Evolutionary conservation across 2,113 vertebrate genomes (phyloP).

Genomic region (Nothocercus julius): DNA sequence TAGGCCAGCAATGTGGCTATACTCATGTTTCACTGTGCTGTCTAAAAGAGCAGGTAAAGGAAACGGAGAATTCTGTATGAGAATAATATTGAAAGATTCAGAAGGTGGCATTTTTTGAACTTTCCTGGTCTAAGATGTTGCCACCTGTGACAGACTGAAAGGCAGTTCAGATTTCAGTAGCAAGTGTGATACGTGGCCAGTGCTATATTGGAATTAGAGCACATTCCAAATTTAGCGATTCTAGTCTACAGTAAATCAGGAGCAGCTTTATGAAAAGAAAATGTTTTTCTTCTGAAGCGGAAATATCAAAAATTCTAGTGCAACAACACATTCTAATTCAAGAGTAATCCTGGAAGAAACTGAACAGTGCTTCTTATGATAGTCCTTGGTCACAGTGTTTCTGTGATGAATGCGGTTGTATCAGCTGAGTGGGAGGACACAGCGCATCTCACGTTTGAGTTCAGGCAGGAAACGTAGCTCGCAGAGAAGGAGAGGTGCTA

Average conservation of each 20-base stretch:
- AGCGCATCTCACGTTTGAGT: accelerated
- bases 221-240: background rate
- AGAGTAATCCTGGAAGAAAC: background rate
- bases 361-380: accelerated
- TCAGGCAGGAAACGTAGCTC: background rate
- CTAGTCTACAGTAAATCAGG: background rate
- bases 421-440: background rate
- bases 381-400: background rate
- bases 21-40: background rate
- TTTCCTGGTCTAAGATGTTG: background rate
- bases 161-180: background rate
- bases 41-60: background rate
- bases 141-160: background rate
- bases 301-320: background rate
- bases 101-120: background rate
- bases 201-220: background rate
- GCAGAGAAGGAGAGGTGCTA: background rate
- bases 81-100: background rate
- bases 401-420: accelerated
- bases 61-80: background rate
- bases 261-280: background rate
- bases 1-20: background rate
- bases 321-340: background rate
- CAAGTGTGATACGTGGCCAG: too few relatives aligned
- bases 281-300: background rate